Base-by-base conservation (phyloP, 2,888 invertebrate species). In the Caenorhabditis doughertyi region DNA sequence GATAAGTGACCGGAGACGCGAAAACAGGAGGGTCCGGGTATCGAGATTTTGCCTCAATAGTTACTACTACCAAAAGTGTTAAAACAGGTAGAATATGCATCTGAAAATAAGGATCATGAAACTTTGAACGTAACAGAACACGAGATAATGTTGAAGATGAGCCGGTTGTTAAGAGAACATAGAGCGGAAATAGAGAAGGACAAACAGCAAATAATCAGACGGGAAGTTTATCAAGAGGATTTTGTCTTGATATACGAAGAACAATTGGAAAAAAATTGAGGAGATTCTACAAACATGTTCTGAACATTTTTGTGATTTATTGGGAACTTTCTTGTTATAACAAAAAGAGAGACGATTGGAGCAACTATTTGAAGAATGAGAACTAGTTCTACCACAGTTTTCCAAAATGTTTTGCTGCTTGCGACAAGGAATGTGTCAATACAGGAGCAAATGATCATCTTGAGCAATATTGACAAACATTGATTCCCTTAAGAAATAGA, bases 1-100 rank as follows among this genome's bases (percentile, higher is more conserved):
- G 90, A 79, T 87, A 90, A 56, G 88, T 88, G 49, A 82, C 76
- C 7, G 89, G 86, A 9, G 87, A 84, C 27, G 87, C 85, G 76
- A 90, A 90, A n/a, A 89, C 81, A 3, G 90, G 90, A 16, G 90
- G 89, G 74, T 85, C 87, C n/a, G 90, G 89, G 49, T 73, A 80
- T 47, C 81, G 47, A 18, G 84, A 80, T 42, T 71, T 74, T n/a
- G 79, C 70, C 7, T 42, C 58, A 1, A 49, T 49, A 0, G 49
- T 23, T 3, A 35, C 58, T 21, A 39, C 32, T 25, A 65, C 16
- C 9, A 76, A 8, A 2, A 58, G 39, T n/a, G 65, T 27, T n/a
- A 68, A 18, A 3, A 67, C 21, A 2, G 32, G 9, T 16, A 70
- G 42, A n/a, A 71, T 23, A 44, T 55, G 39, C 70, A 72, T 71